Evolutionary conservation across 2,113 vertebrate species (phyloP).

Genomic region (Spea multiplicata): DNA sequence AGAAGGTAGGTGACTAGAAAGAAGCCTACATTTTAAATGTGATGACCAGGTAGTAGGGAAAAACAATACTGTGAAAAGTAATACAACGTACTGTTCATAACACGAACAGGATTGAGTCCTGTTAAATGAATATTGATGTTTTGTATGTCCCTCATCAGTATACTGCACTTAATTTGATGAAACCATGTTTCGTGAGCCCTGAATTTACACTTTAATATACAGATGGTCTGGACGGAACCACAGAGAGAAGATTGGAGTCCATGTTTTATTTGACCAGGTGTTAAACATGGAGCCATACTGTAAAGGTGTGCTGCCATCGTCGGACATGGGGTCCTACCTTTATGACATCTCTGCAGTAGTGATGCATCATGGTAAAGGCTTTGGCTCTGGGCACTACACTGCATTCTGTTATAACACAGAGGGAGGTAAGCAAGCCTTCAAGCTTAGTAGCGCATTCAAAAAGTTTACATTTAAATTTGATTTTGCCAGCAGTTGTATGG

Average conservation of each 20-base stretch:
- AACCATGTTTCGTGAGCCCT: too few species aligned
- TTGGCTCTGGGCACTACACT: slow-evolving; percentile 99
- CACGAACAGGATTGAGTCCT: too few species aligned
- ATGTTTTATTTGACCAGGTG: slow-evolving; percentile 97
- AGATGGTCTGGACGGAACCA: slow-evolving; percentile 99
- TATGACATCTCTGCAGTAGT: slow-evolving; percentile 98
- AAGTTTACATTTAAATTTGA: neutral
- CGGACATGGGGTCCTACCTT: slow-evolving; percentile 84
- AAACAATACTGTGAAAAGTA: too few species aligned
- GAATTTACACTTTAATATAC: slow-evolving; percentile 8
- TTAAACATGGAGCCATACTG: slow-evolving; percentile 97
- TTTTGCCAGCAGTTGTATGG: too few species aligned
- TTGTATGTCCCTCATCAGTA: too few species aligned
- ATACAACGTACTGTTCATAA: too few species aligned
- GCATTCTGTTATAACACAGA: slow-evolving; percentile 99
- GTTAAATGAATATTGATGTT: too few species aligned
- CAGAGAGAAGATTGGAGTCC: slow-evolving; percentile 98
- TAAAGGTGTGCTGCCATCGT: slow-evolving; percentile 82
- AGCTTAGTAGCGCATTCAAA: neutral
- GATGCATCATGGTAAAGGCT: slow-evolving; percentile 98
- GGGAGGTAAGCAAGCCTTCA: slow-evolving; percentile 79
- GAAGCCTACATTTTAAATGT: too few species aligned
- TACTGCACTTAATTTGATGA: too few species aligned
- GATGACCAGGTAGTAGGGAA: too few species aligned
- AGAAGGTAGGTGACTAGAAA: too few species aligned